Evolutionary conservation across 2,113 vertebrate genomes (phyloP).

Genomic region (Accipiter cooperii): DNA sequence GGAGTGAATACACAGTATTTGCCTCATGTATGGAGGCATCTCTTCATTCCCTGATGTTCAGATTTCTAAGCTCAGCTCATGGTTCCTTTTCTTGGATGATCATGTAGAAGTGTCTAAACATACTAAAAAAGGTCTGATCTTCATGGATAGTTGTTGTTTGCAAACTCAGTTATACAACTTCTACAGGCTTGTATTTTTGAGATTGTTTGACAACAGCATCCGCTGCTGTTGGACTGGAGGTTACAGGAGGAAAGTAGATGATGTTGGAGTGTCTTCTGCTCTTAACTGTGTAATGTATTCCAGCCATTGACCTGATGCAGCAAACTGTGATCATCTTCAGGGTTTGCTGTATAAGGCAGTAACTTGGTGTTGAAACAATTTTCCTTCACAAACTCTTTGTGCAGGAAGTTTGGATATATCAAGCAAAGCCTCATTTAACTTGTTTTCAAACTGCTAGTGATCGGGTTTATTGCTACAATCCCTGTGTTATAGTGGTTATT

Average conservation of each 20-base stretch:
- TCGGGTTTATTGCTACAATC: neutral
- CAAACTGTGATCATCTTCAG: accelerated
- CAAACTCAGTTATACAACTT: neutral
- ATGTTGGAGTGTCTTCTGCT: neutral
- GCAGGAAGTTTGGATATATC: neutral
- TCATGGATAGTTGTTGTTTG: neutral
- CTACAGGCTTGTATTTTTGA: neutral
- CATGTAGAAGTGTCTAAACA: neutral
- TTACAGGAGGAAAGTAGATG: neutral
- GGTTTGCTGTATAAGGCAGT: neutral
- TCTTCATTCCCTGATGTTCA: neutral
- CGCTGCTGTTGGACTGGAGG: neutral
- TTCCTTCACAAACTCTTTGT: neutral
- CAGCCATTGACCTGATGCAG: no score
- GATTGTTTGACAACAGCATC: neutral
- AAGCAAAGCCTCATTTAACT: neutral
- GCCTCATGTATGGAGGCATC: accelerated
- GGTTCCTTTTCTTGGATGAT: neutral
- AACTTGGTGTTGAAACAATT: neutral
- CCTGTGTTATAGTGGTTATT: neutral
- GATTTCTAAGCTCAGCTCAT: neutral
- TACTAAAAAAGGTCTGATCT: neutral
- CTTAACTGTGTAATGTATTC: accelerated
- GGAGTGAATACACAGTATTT: no score
- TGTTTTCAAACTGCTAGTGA: neutral